Base-by-base conservation (phyloP, 2,797 vertebrate genomes). In the Mormyrops boulengeri region DNA sequence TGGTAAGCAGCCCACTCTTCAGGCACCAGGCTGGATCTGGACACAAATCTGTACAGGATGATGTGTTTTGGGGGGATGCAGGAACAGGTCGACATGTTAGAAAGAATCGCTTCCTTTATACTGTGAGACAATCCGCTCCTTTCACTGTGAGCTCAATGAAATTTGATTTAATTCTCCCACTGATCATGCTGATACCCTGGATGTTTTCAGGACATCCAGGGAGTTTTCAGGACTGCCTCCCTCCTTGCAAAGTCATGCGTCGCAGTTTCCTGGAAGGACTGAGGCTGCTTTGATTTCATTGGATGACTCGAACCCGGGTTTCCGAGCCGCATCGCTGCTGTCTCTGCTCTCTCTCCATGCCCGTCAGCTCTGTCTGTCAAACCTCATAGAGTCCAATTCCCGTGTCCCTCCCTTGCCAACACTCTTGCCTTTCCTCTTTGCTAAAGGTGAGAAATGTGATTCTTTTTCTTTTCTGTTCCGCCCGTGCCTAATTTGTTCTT, bases 101-200 rank as follows among this genome's bases (percentile, higher is more conserved):
- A 85, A 80, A 52, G 82, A 52, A 52, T 95, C 91, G 91, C 87
- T 89, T 92, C 26, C 19, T 92, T 92, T 91, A 44, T 84, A 49
- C 52, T 44, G 17, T 5, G 22, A 57, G 50, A 89, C 77, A 89
- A 89, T 89, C 88, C 34, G 11, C 55, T 80, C 49, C 77, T 89
- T 55, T 89, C 88, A 53, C 60, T 50, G 41, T 34, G 11, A 88
- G n/a, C 49, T 49, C 44, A 77, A 69, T 9, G 88, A 50, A 30
- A 69, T 88, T 88, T 30, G n/a, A 73, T 30, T 73, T 57, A 14
- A 84, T 89, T 84, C 34, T 47, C 22, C 34, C 4, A 19, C 9
- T 57, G 50, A 55, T 89, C 22, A n/a, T 4, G 2, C 17, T 53
- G 52, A 89, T 82, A 84, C 4, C 52, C 77, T 60, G 47, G 26